These are phyloP conservation scores for Pammene fasciana DNA, from an alignment of 2,888 invertebrate species.

Conservation along the genomic window DNA sequence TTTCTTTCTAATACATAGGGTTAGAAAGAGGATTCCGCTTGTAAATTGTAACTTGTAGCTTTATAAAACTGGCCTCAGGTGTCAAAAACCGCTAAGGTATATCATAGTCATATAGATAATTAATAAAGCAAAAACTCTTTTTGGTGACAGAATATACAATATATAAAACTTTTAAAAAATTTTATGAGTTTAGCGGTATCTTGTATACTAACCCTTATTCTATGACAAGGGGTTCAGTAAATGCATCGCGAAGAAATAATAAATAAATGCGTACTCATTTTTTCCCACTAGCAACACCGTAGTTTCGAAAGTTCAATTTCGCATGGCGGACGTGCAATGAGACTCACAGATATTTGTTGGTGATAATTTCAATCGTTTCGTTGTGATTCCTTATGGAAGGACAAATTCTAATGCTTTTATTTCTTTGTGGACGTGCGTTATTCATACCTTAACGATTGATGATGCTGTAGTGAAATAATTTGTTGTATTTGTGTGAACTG, in stretches of 20 bases:
- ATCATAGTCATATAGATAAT: no score
- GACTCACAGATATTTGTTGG: slow-evolving; percentile 79
- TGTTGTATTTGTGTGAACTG: slow-evolving; percentile 76
- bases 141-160: no score
- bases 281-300: slow-evolving; percentile 63
- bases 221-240: slow-evolving; percentile 49
- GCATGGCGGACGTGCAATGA: slow-evolving; percentile 83
- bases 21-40: no score
- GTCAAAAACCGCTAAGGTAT: no score
- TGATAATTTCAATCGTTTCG: slow-evolving; percentile 78
- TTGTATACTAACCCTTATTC: slow-evolving; percentile 24
- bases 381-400: slow-evolving; percentile 81
- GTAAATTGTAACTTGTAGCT: no score
- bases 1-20: no score
- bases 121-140: no score
- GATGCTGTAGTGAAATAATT: slow-evolving; percentile 76
- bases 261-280: slow-evolving; percentile 45
- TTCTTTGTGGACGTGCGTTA: slow-evolving; percentile 81
- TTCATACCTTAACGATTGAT: slow-evolving; percentile 81
- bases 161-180: no score
- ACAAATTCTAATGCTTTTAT: slow-evolving; percentile 76
- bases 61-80: no score
- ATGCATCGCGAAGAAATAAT: slow-evolving; percentile 45
- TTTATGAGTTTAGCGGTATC: background rate
- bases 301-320: slow-evolving; percentile 84